Conservation (phyloP, 2,113 vertebrate genomes). For the Melanotaenia duboulayi region DNA sequence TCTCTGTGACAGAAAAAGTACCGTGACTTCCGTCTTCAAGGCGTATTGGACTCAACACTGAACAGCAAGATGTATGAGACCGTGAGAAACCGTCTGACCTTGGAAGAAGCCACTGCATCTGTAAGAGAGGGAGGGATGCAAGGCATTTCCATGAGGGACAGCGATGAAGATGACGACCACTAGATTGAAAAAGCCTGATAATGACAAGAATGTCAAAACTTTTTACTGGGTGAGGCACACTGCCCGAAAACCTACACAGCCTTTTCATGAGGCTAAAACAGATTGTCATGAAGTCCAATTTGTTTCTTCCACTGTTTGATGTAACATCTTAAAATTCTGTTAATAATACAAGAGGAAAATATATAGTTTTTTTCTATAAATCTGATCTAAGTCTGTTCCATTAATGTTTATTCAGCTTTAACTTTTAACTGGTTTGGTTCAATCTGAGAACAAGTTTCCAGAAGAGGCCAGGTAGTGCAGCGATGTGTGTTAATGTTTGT, state of each 20-base stretch:
- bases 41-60: constrained; percentile 98
- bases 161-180: constrained; percentile 91
- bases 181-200: constrained; percentile 69
- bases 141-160: constrained; percentile 99
- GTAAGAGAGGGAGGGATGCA: constrained; percentile 96
- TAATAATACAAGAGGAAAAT: constrained; percentile 6
- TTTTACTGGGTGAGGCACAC: constrained; percentile 16
- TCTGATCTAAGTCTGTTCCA: not conserved
- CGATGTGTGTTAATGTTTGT: too few relatives aligned
- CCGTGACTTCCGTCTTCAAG: constrained; percentile 98
- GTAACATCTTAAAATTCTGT: constrained; percentile 28
- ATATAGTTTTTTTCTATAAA: constrained; percentile 13
- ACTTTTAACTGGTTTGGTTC: too few relatives aligned
- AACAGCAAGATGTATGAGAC: constrained; percentile 99
- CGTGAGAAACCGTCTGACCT: constrained; percentile 93
- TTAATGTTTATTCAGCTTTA: not conserved
- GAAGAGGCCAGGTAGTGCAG: too few relatives aligned
- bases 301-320: constrained; percentile 23
- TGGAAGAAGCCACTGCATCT: constrained; percentile 95
- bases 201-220: constrained; percentile 7
- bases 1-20: constrained; percentile 91
- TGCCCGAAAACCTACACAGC: constrained; percentile 46
- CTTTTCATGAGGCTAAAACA: constrained; percentile 29
- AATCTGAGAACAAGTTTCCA: too few relatives aligned
- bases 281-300: not conserved